phyloP scores from a whole-genome alignment of 2,113 vertebrate genomes.

The Vulpes lagopus region DNA sequence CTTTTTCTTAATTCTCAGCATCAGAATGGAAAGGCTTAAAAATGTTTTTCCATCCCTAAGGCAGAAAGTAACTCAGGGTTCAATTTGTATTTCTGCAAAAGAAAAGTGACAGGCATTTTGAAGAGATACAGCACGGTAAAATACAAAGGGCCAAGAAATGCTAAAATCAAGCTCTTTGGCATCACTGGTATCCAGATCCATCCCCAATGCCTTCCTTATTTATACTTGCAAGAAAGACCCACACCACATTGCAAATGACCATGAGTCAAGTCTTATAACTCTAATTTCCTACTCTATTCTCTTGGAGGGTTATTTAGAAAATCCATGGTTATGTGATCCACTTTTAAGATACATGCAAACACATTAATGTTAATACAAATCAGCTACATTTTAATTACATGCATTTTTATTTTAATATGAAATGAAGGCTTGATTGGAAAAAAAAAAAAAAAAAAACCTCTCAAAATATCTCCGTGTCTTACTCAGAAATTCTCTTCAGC shows the following conservation, averaged over 20 bases:
- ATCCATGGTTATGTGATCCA: background rate
- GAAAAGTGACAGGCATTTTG: background rate
- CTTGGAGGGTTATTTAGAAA: background rate
- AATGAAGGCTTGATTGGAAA: background rate
- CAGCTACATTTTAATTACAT: background rate
- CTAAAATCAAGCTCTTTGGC: background rate
- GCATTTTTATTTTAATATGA: background rate
- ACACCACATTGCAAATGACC: background rate
- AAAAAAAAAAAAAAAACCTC: background rate
- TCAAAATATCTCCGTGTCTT: background rate
- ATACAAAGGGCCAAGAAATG: background rate
- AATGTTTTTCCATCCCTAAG: conserved; percentile 4
- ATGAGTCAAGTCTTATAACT: background rate
- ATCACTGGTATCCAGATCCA: background rate
- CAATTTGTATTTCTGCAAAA: conserved; percentile 7
- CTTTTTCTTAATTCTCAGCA: conserved; percentile 9
- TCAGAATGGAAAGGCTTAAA: background rate
- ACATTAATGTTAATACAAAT: conserved; percentile 20
- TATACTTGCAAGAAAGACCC: background rate
- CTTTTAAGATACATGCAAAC: background rate
- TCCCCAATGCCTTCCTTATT: background rate
- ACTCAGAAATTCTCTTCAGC: background rate
- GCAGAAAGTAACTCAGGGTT: background rate
- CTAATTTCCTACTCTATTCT: background rate
- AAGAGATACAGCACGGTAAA: background rate